Evolutionary conservation across 2,797 vertebrate species (phyloP), one percentile per base, ranked within the genome.

Genomic region (Gymnopithys bicolor): DNA sequence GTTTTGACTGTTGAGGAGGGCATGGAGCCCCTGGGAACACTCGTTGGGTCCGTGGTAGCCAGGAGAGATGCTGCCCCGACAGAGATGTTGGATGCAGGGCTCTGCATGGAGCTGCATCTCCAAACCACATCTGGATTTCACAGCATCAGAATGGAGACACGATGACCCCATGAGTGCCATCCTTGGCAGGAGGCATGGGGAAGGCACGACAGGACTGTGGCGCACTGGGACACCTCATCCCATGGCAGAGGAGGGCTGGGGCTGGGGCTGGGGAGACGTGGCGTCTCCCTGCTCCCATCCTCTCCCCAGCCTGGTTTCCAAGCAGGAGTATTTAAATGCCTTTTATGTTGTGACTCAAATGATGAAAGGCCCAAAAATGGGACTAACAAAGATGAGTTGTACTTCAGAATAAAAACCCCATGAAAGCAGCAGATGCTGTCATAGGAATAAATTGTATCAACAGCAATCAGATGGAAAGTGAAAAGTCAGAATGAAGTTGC

Each of bases 391-490:
- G 87, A 89, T 25, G 53, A 91, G 93, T 93, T 91, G 78, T 94
- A 83, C 96, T 95, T 95, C 90, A 89, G 94, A 89, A 90, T 92
- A 58, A 92, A 87, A 93, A 67, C 16, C 11, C 86, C 76, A 71
- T 86, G 88, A 92, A 95, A 96, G 97, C 90, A 84, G 93, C 95
- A 94, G 94, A 96, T 88, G 95, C 80, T 92, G 97, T 90, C 85
- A 79, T 25, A 66, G 70, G 90, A 94, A 96, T 95, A 92, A 96
- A 95, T 79, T 89, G 91, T 91, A 97, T 91, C 96, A 93, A 84
- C 87, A 84, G 91, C n/a, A 15, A 96, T 97, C 94, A 95, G 96
- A 93, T 89, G 90, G 93, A 83, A 94, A 95, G 91, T 19, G 78
- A 77, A 64, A 88, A 90, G 93, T 79, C 56, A 67, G 84, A 49